These are phyloP conservation scores for Montipora foliosa DNA, from an alignment of 64 coral and sea anemone species.

Conservation along the genomic window DNA sequence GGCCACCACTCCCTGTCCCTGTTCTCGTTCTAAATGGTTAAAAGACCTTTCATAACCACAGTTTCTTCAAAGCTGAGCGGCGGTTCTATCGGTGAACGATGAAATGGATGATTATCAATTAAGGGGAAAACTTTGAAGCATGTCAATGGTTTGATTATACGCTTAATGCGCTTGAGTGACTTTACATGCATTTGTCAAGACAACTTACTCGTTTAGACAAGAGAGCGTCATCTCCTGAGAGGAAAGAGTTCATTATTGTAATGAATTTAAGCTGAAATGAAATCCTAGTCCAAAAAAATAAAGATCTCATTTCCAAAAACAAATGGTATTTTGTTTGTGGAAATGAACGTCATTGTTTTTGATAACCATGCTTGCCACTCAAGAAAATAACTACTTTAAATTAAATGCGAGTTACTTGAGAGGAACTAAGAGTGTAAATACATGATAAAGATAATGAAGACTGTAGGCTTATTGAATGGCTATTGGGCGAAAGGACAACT, in stretches of 20 bases:
- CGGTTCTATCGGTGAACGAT: background rate
- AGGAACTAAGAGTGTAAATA: background rate
- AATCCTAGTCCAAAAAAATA: background rate
- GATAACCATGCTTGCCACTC: background rate
- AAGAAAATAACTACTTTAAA: background rate
- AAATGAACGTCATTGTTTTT: background rate
- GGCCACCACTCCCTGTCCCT: too few relatives aligned
- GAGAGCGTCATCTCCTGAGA: too few relatives aligned
- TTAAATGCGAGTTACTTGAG: too few relatives aligned
- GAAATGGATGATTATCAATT: background rate
- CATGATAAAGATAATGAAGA: too few relatives aligned
- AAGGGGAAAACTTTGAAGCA: background rate
- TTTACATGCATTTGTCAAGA: background rate
- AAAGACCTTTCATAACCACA: background rate
- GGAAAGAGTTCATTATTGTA: background rate
- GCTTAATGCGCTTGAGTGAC: background rate
- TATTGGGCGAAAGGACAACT: too few relatives aligned
- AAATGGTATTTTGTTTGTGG: background rate
- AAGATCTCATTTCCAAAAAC: background rate
- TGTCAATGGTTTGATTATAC: slow-evolving; percentile 3
- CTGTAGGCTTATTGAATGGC: too few relatives aligned
- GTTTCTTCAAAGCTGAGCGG: background rate
- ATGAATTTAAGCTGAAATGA: background rate
- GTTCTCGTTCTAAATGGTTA: too few relatives aligned
- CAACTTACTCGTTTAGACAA: background rate